phyloP scores from a whole-genome alignment of 2,113 vertebrate genomes.

The Pachypanchax playfairii region DNA sequence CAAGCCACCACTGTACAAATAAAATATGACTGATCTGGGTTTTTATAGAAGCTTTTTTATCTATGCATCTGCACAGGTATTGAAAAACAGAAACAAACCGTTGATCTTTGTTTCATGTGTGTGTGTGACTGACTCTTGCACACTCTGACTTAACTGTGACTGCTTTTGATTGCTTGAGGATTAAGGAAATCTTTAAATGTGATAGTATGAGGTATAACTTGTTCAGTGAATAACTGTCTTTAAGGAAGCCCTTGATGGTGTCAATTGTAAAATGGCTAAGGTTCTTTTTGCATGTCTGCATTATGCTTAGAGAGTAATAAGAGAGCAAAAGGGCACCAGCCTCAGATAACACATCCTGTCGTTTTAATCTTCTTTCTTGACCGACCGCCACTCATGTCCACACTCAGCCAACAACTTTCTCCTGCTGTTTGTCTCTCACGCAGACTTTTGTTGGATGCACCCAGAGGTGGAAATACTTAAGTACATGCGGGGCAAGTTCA shows the following conservation, averaged over 20 bases:
- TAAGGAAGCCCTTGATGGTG: constrained; percentile 18
- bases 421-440: constrained; percentile 22
- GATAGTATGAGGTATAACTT: constrained; percentile 35
- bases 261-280: neutral
- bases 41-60: neutral
- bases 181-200: constrained; percentile 20
- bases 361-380: constrained; percentile 43
- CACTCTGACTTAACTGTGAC: constrained; percentile 11
- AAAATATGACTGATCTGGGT: neutral
- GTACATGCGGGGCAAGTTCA: constrained; percentile 75
- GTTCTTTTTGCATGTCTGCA: constrained; percentile 1
- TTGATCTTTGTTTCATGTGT: too few relatives aligned
- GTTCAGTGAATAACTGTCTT: constrained; percentile 33
- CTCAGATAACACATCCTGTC: constrained; percentile 17
- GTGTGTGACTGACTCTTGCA: too few relatives aligned
- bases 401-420: constrained; percentile 55
- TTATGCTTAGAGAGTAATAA: neutral
- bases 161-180: constrained; percentile 10
- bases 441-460: constrained; percentile 55
- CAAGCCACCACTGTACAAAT: neutral
- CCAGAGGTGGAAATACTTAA: constrained; percentile 78
- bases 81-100: constrained; percentile 15
- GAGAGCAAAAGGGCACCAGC: neutral
- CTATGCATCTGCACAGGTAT: constrained; percentile 14
- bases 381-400: constrained; percentile 48